These are phyloP conservation scores for Aleiodes alternator DNA, from an alignment of 2,888 invertebrate species.

Conservation along the genomic window DNA sequence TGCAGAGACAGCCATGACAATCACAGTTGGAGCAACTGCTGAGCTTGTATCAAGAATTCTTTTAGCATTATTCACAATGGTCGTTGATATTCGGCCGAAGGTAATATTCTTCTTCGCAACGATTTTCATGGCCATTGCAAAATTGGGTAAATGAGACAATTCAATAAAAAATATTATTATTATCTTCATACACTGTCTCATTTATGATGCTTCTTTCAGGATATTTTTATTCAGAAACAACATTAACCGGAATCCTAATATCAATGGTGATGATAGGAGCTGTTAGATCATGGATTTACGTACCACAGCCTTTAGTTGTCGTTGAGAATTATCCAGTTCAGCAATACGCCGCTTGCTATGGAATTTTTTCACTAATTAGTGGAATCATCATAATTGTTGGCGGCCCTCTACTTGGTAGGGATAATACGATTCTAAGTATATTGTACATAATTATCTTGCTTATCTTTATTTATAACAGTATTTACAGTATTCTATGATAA, in stretches of 20 bases:
- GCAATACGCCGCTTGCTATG: constrained; percentile 84
- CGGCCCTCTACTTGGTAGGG: constrained; percentile 82
- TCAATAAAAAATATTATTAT: no score
- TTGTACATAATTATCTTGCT: no score
- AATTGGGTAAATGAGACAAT: constrained; percentile 79
- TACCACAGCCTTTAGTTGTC: constrained; percentile 83
- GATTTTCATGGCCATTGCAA: constrained; percentile 81
- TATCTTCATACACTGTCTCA: neutral
- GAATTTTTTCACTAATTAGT: constrained; percentile 84
- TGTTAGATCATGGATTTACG: constrained; percentile 83
- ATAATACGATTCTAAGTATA: constrained; percentile 19
- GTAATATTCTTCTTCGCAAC: constrained; percentile 83
- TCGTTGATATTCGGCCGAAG: constrained; percentile 80
- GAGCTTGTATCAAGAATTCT: constrained; percentile 82
- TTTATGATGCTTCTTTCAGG: constrained; percentile 74
- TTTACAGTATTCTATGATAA: no score
- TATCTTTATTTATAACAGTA: no score
- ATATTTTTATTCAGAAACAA: constrained; percentile 78
- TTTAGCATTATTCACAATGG: constrained; percentile 80
- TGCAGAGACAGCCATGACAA: constrained; percentile 81
- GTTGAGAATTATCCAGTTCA: constrained; percentile 82
- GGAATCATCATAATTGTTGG: constrained; percentile 82
- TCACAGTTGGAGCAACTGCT: constrained; percentile 83
- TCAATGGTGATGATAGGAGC: constrained; percentile 82
- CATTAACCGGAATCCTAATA: constrained; percentile 78